phyloP scores from a whole-genome alignment of 2,113 vertebrate genomes.

The Amphiprion ocellaris region DNA sequence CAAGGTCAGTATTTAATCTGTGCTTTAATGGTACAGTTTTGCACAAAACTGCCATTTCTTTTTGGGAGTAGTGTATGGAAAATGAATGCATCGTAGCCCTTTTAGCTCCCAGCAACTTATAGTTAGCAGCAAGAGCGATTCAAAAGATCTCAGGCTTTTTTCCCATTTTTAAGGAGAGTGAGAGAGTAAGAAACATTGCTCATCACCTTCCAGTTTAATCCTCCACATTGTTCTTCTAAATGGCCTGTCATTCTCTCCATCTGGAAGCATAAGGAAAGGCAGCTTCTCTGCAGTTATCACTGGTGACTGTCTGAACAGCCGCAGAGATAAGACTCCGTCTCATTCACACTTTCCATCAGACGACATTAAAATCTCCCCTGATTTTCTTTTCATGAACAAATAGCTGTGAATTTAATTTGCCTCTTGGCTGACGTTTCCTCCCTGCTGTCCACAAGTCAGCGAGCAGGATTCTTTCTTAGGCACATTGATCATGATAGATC shows the following conservation, averaged over 20 bases:
- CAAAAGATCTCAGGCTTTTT: neutral
- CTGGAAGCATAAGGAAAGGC: conserved; percentile 17
- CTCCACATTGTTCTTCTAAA: conserved; percentile 31
- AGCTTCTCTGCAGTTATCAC: conserved; percentile 44
- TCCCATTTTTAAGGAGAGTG: conserved; percentile 5
- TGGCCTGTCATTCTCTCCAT: conserved; percentile 41
- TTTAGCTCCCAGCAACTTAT: neutral
- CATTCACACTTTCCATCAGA: conserved; percentile 42
- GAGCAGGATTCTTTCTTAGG: conserved; percentile 35
- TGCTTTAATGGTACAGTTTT: neutral
- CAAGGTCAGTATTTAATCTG: conserved; percentile 67
- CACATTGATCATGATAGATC: conserved; percentile 35
- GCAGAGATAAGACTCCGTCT: conserved; percentile 34
- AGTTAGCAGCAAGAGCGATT: neutral
- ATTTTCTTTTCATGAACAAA: conserved; percentile 61
- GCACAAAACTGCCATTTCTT: neutral
- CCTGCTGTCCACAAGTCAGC: conserved; percentile 48
- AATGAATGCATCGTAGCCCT: neutral
- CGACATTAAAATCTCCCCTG: conserved; percentile 54
- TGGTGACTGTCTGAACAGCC: conserved; percentile 54
- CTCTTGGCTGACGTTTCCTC: conserved; percentile 59
- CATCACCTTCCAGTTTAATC: conserved; percentile 34
- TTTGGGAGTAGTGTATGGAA: neutral
- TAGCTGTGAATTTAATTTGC: conserved; percentile 54
- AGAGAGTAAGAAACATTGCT: conserved; percentile 24